Conservation (phyloP, 2,888 invertebrate genomes). For the Lasiommata megera region DNA sequence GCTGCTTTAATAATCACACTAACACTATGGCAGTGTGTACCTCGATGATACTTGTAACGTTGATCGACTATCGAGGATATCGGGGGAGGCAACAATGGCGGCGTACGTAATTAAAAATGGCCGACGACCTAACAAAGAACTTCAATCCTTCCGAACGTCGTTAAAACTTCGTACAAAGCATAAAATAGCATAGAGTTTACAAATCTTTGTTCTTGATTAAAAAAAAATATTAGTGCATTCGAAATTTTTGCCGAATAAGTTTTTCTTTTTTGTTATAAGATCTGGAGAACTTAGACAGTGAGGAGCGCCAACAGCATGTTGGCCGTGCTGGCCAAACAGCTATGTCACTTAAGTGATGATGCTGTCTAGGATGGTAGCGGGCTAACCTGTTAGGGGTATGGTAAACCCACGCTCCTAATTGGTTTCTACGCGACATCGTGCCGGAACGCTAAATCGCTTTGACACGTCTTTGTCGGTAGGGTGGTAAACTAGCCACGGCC, state of each 20-base stretch:
- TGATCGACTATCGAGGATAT: slow-evolving; percentile 31
- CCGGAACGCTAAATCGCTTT: too few relatives aligned
- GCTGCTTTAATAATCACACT: slow-evolving; percentile 9
- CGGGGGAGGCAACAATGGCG: slow-evolving; percentile 17
- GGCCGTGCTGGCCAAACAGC: too few relatives aligned
- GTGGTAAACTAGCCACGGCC: too few relatives aligned
- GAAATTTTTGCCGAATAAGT: neutral
- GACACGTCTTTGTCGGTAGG: too few relatives aligned
- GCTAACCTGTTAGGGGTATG: too few relatives aligned
- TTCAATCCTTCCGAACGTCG: slow-evolving; percentile 17
- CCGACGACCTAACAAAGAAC: slow-evolving; percentile 17
- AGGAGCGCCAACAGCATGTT: too few relatives aligned
- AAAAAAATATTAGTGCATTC: slow-evolving; percentile 1
- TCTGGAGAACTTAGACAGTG: neutral
- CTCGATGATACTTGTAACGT: slow-evolving; percentile 35
- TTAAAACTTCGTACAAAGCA: slow-evolving; percentile 14
- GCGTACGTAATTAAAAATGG: slow-evolving; percentile 19
- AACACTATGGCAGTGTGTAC: slow-evolving; percentile 7
- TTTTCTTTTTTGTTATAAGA: neutral
- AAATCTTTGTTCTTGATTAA: slow-evolving; percentile 6
- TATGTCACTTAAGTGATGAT: too few relatives aligned
- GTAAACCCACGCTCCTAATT: too few relatives aligned
- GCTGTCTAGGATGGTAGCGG: too few relatives aligned
- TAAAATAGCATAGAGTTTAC: slow-evolving; percentile 6
- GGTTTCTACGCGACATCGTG: too few relatives aligned